Conservation (phyloP, 2,113 vertebrate species). For the Rhynchopsitta pachyrhyncha region DNA sequence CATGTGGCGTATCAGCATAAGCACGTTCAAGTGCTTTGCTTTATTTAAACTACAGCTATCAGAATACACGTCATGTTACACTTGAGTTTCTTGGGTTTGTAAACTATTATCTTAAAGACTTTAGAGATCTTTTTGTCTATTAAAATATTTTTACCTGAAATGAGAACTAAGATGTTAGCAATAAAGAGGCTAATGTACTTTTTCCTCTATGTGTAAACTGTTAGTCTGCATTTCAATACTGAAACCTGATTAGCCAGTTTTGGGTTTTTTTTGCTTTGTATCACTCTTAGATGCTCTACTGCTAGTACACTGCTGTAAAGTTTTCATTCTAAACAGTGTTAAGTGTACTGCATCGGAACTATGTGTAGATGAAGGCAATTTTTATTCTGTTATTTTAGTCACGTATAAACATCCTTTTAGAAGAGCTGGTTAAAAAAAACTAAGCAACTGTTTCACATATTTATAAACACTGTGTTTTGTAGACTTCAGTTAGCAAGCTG, state of each 20-base stretch:
- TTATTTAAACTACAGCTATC: slow-evolving; percentile 21
- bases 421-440: slow-evolving; percentile 9
- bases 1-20: not conserved
- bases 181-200: not conserved
- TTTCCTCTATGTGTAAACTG: not conserved
- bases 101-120: not conserved
- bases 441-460: not conserved
- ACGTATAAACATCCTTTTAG: not conserved
- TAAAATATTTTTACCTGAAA: not conserved
- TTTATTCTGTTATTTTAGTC: not conserved
- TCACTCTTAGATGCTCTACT: not conserved
- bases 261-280: not conserved
- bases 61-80: not conserved
- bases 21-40: not conserved
- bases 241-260: not conserved
- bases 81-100: not conserved
- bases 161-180: not conserved
- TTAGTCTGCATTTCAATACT: not conserved
- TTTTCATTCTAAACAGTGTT: not conserved
- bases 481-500: not conserved
- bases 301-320: not conserved
- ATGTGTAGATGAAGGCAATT: not conserved
- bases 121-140: not conserved
- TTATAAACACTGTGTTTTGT: not conserved
- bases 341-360: not conserved